These are phyloP conservation scores for Chaetodon auriga DNA, from an alignment of 2,113 vertebrate genomes.

Conservation along the genomic window DNA sequence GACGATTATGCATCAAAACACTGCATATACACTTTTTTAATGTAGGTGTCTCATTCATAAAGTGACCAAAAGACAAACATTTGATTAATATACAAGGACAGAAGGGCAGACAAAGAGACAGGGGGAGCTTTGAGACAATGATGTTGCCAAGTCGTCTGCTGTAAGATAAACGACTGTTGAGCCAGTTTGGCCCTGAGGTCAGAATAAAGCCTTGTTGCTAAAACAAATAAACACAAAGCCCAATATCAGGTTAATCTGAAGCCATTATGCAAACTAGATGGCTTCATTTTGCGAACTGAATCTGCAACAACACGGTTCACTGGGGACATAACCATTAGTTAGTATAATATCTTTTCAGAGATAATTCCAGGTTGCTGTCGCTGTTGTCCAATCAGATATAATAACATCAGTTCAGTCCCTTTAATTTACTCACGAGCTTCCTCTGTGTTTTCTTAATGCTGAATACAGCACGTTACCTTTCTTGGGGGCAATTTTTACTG, in stretches of 20 bases:
- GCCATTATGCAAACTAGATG: slow-evolving; percentile 76
- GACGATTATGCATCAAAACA: not conserved
- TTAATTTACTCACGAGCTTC: not conserved
- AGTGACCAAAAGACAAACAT: not conserved
- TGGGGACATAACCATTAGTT: slow-evolving; percentile 47
- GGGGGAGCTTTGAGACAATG: slow-evolving; percentile 14
- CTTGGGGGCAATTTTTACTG: not conserved
- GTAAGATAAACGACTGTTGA: slow-evolving; percentile 63
- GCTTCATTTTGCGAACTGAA: slow-evolving; percentile 62
- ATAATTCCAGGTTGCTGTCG: slow-evolving; percentile 33
- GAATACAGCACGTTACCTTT: not conserved
- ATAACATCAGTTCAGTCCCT: slow-evolving; percentile 7
- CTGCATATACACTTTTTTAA: not conserved
- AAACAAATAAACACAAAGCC: slow-evolving; percentile 80
- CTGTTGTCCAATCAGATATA: slow-evolving; percentile 21
- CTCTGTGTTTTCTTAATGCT: not conserved
- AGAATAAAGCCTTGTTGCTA: slow-evolving; percentile 75
- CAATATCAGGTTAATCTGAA: slow-evolving; percentile 75
- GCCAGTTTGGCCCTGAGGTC: slow-evolving; percentile 65
- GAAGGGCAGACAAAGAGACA: slow-evolving; percentile 29
- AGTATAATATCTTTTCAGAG: slow-evolving; percentile 44
- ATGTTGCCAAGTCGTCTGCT: slow-evolving; percentile 62
- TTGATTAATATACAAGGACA: slow-evolving; percentile 24
- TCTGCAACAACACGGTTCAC: slow-evolving; percentile 46
- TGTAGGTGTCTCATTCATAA: not conserved